Evolutionary conservation across 2,797 vertebrate species (phyloP).

Genomic region (Aphelocoma californica): DNA sequence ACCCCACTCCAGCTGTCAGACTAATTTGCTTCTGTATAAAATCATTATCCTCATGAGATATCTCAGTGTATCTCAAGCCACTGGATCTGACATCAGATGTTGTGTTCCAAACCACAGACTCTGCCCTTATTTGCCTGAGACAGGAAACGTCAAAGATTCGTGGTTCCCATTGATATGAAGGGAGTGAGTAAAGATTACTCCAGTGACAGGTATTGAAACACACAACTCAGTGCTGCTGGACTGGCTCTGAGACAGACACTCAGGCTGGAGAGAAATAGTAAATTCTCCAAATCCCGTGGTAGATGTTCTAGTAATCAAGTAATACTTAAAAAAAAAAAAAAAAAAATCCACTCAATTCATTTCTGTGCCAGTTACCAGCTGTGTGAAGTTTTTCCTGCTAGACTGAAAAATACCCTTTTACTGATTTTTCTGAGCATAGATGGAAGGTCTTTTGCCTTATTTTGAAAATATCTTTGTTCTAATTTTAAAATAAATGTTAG

Average conservation of each 20-base stretch:
- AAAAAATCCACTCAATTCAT: neutral
- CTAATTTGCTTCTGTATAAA: conserved; percentile 38
- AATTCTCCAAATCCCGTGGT: neutral
- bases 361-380: neutral
- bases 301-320: conserved; percentile 7
- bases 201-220: neutral
- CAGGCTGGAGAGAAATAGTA: neutral
- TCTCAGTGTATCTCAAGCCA: conserved; percentile 2
- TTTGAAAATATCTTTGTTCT: neutral
- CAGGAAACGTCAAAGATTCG: neutral
- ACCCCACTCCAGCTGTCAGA: conserved; percentile 28
- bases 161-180: neutral
- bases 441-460: neutral
- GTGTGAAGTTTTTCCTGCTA: neutral
- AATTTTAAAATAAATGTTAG: neutral
- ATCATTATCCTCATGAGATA: conserved; percentile 34
- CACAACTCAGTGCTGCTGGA: neutral
- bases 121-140: conserved; percentile 3
- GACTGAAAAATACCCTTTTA: neutral
- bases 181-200: neutral
- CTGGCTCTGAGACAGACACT: neutral
- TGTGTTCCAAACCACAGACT: conserved; percentile 24
- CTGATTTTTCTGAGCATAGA: neutral
- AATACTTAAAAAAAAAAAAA: neutral
- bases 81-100: conserved; percentile 26